Evolutionary conservation across 2,888 invertebrate species (phyloP), one percentile per base, ranked within the genome.

Genomic region (Kryphioiulus occultus): DNA sequence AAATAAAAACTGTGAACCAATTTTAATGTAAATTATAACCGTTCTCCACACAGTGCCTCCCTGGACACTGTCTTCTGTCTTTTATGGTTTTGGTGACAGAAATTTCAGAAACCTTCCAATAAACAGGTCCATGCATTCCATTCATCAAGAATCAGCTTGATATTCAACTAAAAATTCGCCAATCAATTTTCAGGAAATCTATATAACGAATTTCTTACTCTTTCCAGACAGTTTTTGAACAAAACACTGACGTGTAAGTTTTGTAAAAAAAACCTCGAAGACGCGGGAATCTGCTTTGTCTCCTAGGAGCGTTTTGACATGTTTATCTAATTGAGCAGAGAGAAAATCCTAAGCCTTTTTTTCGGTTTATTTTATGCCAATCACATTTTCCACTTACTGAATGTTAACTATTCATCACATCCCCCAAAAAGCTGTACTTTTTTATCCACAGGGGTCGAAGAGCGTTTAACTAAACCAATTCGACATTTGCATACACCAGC

Each of bases 291-390:
- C 68, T 68, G 68, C 68, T 68, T 68, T 68, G 26, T 68, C 26
- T 68, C 68, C 68, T 12, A 7, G 1, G 22, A 68, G 12, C 3
- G 26, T 68, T 68, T 68, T 68, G 68, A 68, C 68, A 68, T 68
- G 68, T 68, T 68, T 68, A 68, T 68, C 68, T 68, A 22, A 68
- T 68, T 68, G 68, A 15, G 68, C 68, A 26, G 26, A 68, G 68
- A 22, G 3, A 59, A 59, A 59, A 59, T n/a, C 1, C 53, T 4
- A 59, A 68, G 68, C 68, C 68, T 59, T 59, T 68, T 68, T 47
- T 68, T 68, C 12, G 26, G 68, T 68, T 68, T 68, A 68, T 68
- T 68, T 68, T 68, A 68, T 68, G 68, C 68, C 68, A 68, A 68
- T 68, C 68, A 68, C 26, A 26, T 9, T 68, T 68, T 68, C 26